Evolutionary conservation across 1,140 invertebrate genomes (phyloP).

Genomic region (Brachionus plicatilis): DNA sequence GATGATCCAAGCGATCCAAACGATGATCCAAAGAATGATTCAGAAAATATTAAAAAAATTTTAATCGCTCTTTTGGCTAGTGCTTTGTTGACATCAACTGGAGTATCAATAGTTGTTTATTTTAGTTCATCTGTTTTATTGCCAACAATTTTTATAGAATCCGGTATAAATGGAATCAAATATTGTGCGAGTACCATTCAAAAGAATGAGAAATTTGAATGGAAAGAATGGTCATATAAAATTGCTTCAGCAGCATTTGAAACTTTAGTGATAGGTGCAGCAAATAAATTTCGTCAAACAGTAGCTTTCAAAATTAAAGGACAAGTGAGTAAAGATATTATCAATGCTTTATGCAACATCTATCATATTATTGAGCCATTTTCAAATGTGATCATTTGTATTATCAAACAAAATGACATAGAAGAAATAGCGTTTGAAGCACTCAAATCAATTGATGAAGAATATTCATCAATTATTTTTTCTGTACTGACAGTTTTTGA

Average conservation of each 20-base stretch:
- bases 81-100: too few species aligned
- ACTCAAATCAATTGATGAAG: neutral
- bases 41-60: too few species aligned
- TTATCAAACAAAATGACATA: neutral
- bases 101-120: too few species aligned
- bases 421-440: too few species aligned
- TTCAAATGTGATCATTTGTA: neutral
- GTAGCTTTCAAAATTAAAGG: neutral
- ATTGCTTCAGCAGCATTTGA: neutral
- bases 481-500: neutral
- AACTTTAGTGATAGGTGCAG: neutral
- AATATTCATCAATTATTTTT: neutral
- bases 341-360: neutral
- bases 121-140: too few species aligned
- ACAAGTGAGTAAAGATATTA: neutral
- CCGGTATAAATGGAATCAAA: too few species aligned
- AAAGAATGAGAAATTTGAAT: too few species aligned
- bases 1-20: too few species aligned
- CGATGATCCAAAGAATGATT: too few species aligned
- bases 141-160: too few species aligned
- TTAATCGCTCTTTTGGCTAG: too few species aligned
- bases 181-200: too few species aligned
- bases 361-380: neutral
- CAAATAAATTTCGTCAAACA: neutral
- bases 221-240: neutral